Evolutionary conservation across 2,888 invertebrate species (phyloP).

Genomic region (Cataglyphis altisquamis): DNA sequence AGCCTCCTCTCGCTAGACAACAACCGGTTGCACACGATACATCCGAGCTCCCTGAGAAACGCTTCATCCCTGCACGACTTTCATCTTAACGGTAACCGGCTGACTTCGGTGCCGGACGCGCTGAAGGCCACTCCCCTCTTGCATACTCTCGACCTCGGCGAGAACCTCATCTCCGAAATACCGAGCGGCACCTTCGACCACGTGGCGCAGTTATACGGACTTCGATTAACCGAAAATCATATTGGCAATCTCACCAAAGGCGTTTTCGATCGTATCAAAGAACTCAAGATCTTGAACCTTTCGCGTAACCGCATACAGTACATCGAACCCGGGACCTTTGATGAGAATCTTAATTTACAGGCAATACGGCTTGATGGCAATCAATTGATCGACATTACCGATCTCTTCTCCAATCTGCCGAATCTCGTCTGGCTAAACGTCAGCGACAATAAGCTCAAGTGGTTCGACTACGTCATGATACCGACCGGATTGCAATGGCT

Average conservation of each 20-base stretch:
- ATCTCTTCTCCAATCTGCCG: conserved; percentile 93
- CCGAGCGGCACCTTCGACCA: conserved; percentile 93
- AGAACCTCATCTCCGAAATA: conserved; percentile 93
- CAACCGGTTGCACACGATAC: conserved; percentile 92
- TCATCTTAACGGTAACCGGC: conserved; percentile 93
- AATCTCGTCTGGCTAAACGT: conserved; percentile 95
- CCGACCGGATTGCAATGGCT: conserved; percentile 94
- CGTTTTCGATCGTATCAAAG: conserved; percentile 92
- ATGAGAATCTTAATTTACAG: conserved; percentile 92
- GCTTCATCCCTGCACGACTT: conserved; percentile 93
- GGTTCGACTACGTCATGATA: conserved; percentile 95
- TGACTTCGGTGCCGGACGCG: conserved; percentile 92
- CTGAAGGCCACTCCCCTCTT: conserved; percentile 92
- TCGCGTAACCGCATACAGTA: conserved; percentile 94
- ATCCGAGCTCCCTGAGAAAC: conserved; percentile 92
- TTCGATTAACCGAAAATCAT: conserved; percentile 94
- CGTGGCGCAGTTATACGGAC: conserved; percentile 92
- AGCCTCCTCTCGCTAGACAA: conserved; percentile 93
- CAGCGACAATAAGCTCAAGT: conserved; percentile 93
- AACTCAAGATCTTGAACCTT: conserved; percentile 93
- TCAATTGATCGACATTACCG: conserved; percentile 92
- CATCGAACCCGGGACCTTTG: conserved; percentile 93
- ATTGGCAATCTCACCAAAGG: conserved; percentile 93
- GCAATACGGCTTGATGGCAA: conserved; percentile 94
- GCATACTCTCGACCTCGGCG: conserved; percentile 93